Percentiles rank a stretch among this genome's conserved stretches.
These are phyloP conservation scores for Pelecanoides urinatrix DNA, from an alignment of 2,113 vertebrate species.

Conservation along the genomic window DNA sequence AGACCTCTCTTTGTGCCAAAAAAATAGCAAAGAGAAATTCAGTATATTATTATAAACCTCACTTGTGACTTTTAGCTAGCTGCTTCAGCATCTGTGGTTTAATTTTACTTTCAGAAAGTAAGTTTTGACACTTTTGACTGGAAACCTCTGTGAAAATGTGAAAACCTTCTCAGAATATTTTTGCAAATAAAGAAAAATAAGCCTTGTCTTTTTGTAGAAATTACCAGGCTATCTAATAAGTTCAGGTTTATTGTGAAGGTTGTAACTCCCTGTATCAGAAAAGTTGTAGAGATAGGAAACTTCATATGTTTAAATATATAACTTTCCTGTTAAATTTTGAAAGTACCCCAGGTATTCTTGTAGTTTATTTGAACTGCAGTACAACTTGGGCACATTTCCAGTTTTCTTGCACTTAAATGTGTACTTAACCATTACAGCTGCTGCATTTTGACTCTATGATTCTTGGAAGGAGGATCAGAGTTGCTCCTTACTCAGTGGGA, in stretches of 20 bases:
- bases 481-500: neutral
- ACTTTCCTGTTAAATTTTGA: neutral
- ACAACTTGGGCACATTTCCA: neutral
- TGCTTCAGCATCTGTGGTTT: neutral
- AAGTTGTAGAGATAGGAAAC: neutral
- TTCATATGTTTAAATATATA: neutral
- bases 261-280: neutral
- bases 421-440: neutral
- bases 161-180: neutral
- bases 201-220: neutral
- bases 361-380: neutral
- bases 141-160: neutral
- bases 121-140: neutral
- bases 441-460: neutral
- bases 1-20: neutral
- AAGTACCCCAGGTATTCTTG: neutral
- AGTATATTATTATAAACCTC: neutral
- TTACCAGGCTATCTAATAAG: neutral
- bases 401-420: neutral
- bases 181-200: neutral
- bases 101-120: neutral
- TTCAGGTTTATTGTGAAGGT: neutral
- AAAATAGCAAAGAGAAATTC: neutral
- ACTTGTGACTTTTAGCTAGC: neutral
- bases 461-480: neutral